A percentile compares a stretch with the other conserved stretches of the same genome.
phyloP scores from a whole-genome alignment of 1,140 invertebrate species.

The Telenomus remus region DNA sequence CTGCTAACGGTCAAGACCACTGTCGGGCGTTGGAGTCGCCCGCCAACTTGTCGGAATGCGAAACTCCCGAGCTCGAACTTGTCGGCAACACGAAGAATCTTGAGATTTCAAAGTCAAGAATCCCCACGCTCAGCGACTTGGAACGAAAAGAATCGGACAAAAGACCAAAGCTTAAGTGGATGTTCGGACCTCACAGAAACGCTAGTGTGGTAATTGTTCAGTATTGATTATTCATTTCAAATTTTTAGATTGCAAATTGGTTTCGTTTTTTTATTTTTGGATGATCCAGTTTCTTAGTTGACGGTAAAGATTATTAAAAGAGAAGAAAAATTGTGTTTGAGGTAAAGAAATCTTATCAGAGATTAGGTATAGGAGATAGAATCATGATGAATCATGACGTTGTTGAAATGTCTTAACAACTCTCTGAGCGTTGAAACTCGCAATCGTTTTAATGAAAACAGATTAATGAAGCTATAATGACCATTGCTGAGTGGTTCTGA shows the following conservation, averaged over 20 bases:
- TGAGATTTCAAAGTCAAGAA: constrained; percentile 31
- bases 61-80: constrained; percentile 7
- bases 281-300: neutral
- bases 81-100: constrained; percentile 30
- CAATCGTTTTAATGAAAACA: too few relatives aligned
- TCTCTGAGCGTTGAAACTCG: too few relatives aligned
- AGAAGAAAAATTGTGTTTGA: too few relatives aligned
- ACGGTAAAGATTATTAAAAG: neutral
- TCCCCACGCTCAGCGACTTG: constrained; percentile 28
- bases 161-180: constrained; percentile 74
- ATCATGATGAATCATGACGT: too few relatives aligned
- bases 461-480: too few relatives aligned
- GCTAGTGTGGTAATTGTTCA: constrained; percentile 74
- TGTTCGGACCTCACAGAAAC: constrained; percentile 79
- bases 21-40: neutral
- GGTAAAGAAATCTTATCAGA: too few relatives aligned
- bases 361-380: too few relatives aligned
- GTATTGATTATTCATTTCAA: neutral
- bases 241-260: too few relatives aligned
- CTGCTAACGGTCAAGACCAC: neutral
- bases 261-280: neutral
- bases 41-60: neutral
- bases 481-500: too few relatives aligned
- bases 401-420: too few relatives aligned
- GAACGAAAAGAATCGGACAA: constrained; percentile 44